These are phyloP conservation scores for Drosophila lutescens DNA, from an alignment of 2,888 invertebrate genomes.

Conservation along the genomic window DNA sequence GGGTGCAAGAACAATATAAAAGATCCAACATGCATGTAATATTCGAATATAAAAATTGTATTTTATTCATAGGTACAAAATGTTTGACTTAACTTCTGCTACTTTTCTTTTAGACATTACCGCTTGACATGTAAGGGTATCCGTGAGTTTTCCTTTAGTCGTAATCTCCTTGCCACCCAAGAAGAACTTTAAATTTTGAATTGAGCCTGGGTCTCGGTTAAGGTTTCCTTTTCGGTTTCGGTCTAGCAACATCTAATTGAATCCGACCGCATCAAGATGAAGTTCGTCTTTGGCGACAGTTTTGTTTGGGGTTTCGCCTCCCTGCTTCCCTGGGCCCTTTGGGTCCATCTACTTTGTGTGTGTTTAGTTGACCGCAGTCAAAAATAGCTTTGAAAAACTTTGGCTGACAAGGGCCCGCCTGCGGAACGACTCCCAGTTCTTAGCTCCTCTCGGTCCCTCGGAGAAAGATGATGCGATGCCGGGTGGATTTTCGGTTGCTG, in stretches of 20 bases:
- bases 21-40: too few species aligned
- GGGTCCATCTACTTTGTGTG: slow-evolving; percentile 65
- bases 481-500: slow-evolving; percentile 51
- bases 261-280: slow-evolving; percentile 73
- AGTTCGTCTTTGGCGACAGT: slow-evolving; percentile 74
- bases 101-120: too few species aligned
- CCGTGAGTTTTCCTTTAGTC: background rate
- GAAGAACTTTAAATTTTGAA: slow-evolving; percentile 45
- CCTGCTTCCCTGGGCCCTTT: background rate
- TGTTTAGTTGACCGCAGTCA: slow-evolving; percentile 80
- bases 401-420: slow-evolving; percentile 47
- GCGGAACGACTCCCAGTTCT: background rate
- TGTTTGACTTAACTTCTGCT: too few species aligned
- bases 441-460: slow-evolving; percentile 2
- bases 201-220: slow-evolving; percentile 33
- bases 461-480: slow-evolving; percentile 28
- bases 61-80: too few species aligned
- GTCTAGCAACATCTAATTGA: slow-evolving; percentile 66
- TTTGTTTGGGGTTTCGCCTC: slow-evolving; percentile 56
- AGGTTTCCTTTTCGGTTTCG: slow-evolving; percentile 49
- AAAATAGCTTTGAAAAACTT: slow-evolving; percentile 76
- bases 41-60: too few species aligned
- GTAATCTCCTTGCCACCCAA: slow-evolving; percentile 4
- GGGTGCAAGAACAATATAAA: too few species aligned
- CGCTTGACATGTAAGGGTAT: background rate